Percentiles rank a stretch among this genome's conserved stretches.
Evolutionary conservation across 2,888 invertebrate genomes (phyloP).

Genomic region (Marasmarcha lunaedactyla): DNA sequence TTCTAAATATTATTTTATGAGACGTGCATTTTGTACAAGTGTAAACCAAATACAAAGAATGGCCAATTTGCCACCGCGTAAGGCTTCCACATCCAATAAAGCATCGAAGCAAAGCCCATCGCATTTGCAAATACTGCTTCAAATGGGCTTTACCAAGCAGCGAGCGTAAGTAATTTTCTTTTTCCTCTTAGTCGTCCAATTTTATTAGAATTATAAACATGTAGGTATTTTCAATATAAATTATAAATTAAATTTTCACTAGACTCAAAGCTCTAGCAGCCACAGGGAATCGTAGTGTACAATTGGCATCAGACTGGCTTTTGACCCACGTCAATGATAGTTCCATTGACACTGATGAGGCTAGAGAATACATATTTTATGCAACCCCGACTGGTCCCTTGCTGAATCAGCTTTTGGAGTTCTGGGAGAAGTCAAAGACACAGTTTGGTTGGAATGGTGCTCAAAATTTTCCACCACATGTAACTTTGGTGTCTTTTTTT

Average conservation of each 20-base stretch:
- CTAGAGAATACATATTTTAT: constrained; percentile 89
- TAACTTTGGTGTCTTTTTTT: constrained; percentile 90
- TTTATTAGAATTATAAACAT: background rate
- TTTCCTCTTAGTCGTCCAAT: background rate
- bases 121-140: constrained; percentile 79
- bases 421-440: constrained; percentile 82
- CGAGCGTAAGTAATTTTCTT: constrained; percentile 80
- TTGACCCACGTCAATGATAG: constrained; percentile 90
- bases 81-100: constrained; percentile 79
- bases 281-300: constrained; percentile 88
- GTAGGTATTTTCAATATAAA: background rate
- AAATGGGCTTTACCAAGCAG: constrained; percentile 90
- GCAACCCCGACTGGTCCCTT: constrained; percentile 86
- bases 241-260: too few relatives aligned
- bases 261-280: constrained; percentile 92
- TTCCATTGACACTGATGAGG: constrained; percentile 79
- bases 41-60: constrained; percentile 46
- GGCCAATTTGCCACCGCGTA: constrained; percentile 83
- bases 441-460: constrained; percentile 90
- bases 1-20: constrained; percentile 24
- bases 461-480: constrained; percentile 90
- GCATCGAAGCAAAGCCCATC: constrained; percentile 76
- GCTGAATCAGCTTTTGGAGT: constrained; percentile 77
- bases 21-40: constrained; percentile 23
- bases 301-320: constrained; percentile 91